Conservation (phyloP, 2,888 invertebrate species). For the Osedax frankpressi region DNA sequence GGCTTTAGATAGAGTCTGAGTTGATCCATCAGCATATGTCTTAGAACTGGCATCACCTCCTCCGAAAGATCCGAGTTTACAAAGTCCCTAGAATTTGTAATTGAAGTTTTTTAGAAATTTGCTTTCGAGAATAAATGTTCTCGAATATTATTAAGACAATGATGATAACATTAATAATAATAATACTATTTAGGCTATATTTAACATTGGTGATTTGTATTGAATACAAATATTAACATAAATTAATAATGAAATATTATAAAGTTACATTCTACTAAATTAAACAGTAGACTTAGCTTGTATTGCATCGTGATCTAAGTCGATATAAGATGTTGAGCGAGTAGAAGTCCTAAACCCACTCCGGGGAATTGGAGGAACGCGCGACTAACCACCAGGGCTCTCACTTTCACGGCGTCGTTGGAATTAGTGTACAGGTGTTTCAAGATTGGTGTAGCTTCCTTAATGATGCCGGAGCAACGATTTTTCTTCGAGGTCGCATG, state of each 20-base stretch:
- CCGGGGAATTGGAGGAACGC: too few relatives aligned
- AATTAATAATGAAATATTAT: too few relatives aligned
- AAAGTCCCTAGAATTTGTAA: conserved; percentile 57
- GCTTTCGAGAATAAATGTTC: not conserved
- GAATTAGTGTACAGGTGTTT: conserved; percentile 78
- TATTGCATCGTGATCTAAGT: too few relatives aligned
- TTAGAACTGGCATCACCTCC: conserved; percentile 86
- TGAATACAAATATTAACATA: too few relatives aligned
- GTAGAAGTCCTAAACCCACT: too few relatives aligned
- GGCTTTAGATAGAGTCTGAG: conserved; percentile 77
- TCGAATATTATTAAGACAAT: too few relatives aligned
- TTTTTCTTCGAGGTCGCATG: conserved; percentile 89
- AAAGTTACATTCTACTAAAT: too few relatives aligned
- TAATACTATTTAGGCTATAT: too few relatives aligned
- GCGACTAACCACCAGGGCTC: conserved; percentile 53
- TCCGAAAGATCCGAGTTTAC: conserved; percentile 79
- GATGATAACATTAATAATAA: too few relatives aligned
- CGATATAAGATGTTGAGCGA: too few relatives aligned
- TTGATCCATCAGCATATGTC: conserved; percentile 89
- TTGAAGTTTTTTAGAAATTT: not conserved
- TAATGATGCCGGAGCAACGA: conserved; percentile 76
- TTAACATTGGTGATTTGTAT: too few relatives aligned
- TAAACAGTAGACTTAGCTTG: too few relatives aligned
- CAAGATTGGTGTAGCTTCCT: conserved; percentile 79
- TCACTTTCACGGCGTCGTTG: conserved; percentile 69